Conservation (phyloP, 2,888 invertebrate species). For the Monochamus alternatus region DNA sequence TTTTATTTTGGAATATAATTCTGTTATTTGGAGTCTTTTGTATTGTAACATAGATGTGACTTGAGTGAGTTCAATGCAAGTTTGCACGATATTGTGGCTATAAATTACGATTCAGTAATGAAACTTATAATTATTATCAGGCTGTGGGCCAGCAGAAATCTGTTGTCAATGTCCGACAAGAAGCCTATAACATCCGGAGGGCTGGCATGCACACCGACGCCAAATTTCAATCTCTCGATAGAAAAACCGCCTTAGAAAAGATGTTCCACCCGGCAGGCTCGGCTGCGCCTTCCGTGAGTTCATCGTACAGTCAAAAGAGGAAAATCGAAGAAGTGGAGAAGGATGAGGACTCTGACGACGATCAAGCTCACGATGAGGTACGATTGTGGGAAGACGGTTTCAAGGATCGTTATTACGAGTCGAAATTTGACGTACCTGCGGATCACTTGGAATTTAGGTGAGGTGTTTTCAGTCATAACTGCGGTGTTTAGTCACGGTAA, state of each 20-base stretch:
- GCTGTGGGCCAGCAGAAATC: constrained; percentile 75
- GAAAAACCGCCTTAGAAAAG: constrained; percentile 68
- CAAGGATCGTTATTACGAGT: constrained; percentile 98
- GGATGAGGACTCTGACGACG: constrained; percentile 76
- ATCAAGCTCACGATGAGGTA: constrained; percentile 90
- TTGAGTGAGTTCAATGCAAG: too few species aligned
- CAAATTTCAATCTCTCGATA: constrained; percentile 53
- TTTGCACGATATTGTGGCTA: too few species aligned
- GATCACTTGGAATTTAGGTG: constrained; percentile 88
- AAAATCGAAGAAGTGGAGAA: constrained; percentile 69
- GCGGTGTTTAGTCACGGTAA: not conserved
- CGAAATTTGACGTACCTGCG: constrained; percentile 87
- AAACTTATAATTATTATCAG: constrained; percentile 63
- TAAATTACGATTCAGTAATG: too few species aligned
- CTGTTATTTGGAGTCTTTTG: too few species aligned
- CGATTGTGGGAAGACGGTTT: constrained; percentile 97
- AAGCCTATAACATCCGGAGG: constrained; percentile 82
- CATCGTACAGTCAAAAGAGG: constrained; percentile 72
- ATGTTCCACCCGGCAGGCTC: constrained; percentile 71
- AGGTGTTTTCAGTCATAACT: constrained; percentile 6
- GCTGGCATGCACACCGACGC: constrained; percentile 74
- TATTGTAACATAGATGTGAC: too few species aligned
- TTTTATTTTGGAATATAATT: too few species aligned
- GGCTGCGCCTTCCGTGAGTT: constrained; percentile 40
- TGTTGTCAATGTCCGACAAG: constrained; percentile 82